These are phyloP conservation scores for Cecropterus lyciades DNA, from an alignment of 1,140 invertebrate species.

Conservation along the genomic window DNA sequence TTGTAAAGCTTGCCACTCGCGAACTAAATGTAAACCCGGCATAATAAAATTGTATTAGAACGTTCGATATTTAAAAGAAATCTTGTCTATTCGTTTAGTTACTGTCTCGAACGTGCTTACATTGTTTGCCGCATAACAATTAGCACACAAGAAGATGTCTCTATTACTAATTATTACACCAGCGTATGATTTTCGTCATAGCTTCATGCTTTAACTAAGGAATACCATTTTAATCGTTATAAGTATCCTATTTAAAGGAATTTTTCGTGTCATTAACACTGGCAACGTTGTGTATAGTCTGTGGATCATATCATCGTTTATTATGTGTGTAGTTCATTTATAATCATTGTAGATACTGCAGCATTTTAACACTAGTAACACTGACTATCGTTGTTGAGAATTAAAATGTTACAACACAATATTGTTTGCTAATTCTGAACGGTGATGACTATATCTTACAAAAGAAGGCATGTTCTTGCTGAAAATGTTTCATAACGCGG, in stretches of 20 bases:
- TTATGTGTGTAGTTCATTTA: not conserved
- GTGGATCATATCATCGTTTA: constrained; percentile 40
- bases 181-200: constrained; percentile 29
- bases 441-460: not conserved
- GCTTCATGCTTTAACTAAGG: constrained; percentile 33
- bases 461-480: too few species aligned
- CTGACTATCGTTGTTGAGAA: not conserved
- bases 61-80: constrained; percentile 21
- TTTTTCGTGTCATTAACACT: constrained; percentile 23
- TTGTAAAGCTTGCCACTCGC: not conserved
- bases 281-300: constrained; percentile 39
- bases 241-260: constrained; percentile 26
- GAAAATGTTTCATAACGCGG: too few species aligned
- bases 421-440: not conserved
- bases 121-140: constrained; percentile 24
- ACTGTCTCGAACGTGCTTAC: constrained; percentile 28
- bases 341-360: constrained; percentile 6
- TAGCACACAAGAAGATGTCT: constrained; percentile 29
- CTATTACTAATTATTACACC: constrained; percentile 37
- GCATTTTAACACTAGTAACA: constrained; percentile 2
- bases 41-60: constrained; percentile 26
- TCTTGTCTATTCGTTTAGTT: constrained; percentile 20
- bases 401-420: not conserved
- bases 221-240: constrained; percentile 37
- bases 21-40: constrained; percentile 22